A percentile compares a stretch with the other conserved stretches of the same genome.
Evolutionary conservation across 2,888 invertebrate species (phyloP).

Genomic region (Trissolcus japonicus): DNA sequence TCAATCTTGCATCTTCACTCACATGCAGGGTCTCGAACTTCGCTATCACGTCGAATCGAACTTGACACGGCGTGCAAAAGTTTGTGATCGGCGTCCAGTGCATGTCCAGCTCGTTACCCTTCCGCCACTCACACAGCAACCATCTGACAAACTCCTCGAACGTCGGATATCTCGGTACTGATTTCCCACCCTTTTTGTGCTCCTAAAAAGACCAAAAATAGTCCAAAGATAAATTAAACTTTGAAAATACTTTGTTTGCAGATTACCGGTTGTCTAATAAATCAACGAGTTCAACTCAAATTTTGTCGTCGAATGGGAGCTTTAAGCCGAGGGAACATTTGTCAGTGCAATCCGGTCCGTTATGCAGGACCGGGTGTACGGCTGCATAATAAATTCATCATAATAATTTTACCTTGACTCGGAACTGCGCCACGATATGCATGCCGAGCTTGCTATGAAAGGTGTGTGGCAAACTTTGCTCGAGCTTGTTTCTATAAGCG

Average conservation of each 20-base stretch:
- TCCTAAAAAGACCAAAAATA: conserved; percentile 59
- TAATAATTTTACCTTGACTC: conserved; percentile 78
- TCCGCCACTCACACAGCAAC: conserved; percentile 83
- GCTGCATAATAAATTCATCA: conserved; percentile 19
- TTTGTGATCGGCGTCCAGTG: conserved; percentile 91
- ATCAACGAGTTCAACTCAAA: not conserved
- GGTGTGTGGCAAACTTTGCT: conserved; percentile 88
- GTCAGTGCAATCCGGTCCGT: conserved; percentile 9
- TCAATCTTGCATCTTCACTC: conserved; percentile 57
- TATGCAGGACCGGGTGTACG: conserved; percentile 6
- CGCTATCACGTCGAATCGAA: conserved; percentile 87
- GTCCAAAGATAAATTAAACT: too few species aligned
- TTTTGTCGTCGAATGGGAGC: not conserved
- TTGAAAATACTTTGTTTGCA: not conserved
- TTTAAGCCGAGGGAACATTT: conserved; percentile 7
- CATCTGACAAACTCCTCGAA: conserved; percentile 90
- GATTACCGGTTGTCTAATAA: not conserved
- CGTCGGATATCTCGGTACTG: conserved; percentile 82
- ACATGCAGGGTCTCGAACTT: conserved; percentile 90
- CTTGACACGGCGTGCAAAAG: conserved; percentile 91
- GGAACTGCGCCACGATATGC: conserved; percentile 85
- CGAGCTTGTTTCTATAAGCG: conserved; percentile 90
- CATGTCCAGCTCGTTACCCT: conserved; percentile 85
- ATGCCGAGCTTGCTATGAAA: conserved; percentile 88
- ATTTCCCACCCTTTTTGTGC: conserved; percentile 70